Percentiles rank a stretch among this genome's conserved stretches.
Conservation (phyloP, 2,888 invertebrate species). For the Drosophila neotestacea region DNA sequence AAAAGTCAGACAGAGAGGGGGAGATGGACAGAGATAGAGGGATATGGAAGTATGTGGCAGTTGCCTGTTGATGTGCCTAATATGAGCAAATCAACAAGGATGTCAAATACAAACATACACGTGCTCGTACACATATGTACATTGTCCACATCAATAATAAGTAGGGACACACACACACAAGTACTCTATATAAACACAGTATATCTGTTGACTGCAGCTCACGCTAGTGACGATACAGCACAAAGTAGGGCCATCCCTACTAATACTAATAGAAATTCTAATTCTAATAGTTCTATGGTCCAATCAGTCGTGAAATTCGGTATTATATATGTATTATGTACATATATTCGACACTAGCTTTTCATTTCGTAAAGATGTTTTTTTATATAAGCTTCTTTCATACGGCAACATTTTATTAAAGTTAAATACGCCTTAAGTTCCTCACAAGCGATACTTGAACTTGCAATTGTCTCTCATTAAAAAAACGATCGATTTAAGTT, state of each 20-base stretch:
- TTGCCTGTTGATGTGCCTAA: conserved; percentile 36
- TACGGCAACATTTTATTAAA: conserved; percentile 14
- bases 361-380: too few relatives aligned
- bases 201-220: too few relatives aligned
- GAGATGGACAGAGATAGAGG: background rate
- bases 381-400: background rate
- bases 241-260: too few relatives aligned
- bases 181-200: background rate
- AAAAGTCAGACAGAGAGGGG: background rate
- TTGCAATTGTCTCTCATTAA: conserved; percentile 4
- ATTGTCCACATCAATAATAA: background rate
- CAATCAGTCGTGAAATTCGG: too few relatives aligned
- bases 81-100: conserved; percentile 52
- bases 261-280: too few relatives aligned
- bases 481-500: background rate
- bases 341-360: too few relatives aligned
- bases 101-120: conserved; percentile 35
- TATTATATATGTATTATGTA: too few relatives aligned
- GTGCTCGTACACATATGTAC: background rate
- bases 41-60: background rate
- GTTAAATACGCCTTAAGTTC: conserved; percentile 11
- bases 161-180: conserved; percentile 14
- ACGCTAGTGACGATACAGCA: too few relatives aligned
- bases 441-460: background rate
- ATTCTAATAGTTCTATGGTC: too few relatives aligned